Conservation (phyloP, 2,888 invertebrate species). For the Scotopteryx bipunctaria region DNA sequence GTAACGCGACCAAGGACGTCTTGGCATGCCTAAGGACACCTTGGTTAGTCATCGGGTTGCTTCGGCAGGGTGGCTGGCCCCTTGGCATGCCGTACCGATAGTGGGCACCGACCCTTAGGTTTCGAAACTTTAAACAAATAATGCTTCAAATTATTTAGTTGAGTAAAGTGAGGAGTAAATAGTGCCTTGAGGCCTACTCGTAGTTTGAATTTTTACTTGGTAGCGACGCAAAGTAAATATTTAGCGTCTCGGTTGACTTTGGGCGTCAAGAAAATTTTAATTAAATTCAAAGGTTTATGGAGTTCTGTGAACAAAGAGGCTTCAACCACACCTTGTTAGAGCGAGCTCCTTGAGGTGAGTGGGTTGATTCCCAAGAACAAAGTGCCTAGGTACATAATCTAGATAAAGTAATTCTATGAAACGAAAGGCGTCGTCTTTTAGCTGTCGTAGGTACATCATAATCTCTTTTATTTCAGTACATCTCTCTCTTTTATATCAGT, state of each 20-base stretch:
- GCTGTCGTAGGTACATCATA: too few relatives aligned
- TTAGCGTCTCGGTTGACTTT: slow-evolving; percentile 16
- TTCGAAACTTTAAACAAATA: not conserved
- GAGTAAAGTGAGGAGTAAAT: not conserved
- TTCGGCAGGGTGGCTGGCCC: too few relatives aligned
- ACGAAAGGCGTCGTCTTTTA: too few relatives aligned
- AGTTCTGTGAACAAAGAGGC: slow-evolving; percentile 12
- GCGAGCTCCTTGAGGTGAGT: not conserved
- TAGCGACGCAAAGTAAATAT: slow-evolving; percentile 17
- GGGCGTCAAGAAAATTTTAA: slow-evolving; percentile 15
- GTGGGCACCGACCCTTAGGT: too few relatives aligned
- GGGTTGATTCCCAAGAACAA: slow-evolving; percentile 3
- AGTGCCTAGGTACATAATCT: not conserved
- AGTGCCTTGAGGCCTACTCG: not conserved
- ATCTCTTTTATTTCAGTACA: too few relatives aligned
- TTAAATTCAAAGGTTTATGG: slow-evolving; percentile 21
- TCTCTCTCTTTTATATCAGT: too few relatives aligned
- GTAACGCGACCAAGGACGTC: too few relatives aligned
- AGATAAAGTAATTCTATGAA: too few relatives aligned
- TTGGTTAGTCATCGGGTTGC: too few relatives aligned
- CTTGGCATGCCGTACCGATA: too few relatives aligned
- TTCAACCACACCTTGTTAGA: slow-evolving; percentile 8
- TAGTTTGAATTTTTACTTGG: slow-evolving; percentile 6
- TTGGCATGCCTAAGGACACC: too few relatives aligned
- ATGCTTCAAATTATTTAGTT: not conserved